phyloP scores from a whole-genome alignment of 35 echinoderm and acorn worm genomes.

The Ptychodera flava region DNA sequence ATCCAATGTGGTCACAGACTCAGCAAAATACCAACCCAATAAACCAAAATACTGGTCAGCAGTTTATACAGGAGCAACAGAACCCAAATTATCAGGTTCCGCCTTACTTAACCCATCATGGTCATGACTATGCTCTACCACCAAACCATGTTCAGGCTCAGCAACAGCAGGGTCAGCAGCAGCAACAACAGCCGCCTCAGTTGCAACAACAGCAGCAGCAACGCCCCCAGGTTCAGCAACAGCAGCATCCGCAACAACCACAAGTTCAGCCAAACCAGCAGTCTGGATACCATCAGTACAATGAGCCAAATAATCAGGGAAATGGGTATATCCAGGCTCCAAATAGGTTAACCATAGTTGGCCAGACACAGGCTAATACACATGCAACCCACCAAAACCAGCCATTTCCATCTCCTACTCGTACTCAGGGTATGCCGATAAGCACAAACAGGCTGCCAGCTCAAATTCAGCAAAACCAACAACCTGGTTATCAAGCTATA shows the following conservation, averaged over 20 bases:
- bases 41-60: background rate
- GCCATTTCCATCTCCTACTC: background rate
- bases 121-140: background rate
- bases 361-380: background rate
- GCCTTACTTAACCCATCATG: background rate
- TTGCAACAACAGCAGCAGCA: slow-evolving; percentile 8
- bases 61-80: background rate
- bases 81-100: background rate
- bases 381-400: slow-evolving; percentile 3
- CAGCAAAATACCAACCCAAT: background rate
- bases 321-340: background rate
- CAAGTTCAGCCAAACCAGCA: slow-evolving; percentile 27
- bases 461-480: background rate
- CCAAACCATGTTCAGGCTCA: slow-evolving; percentile 17
- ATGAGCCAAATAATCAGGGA: background rate
- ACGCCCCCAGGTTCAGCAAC: slow-evolving; percentile 13
- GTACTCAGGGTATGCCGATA: background rate
- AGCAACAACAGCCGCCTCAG: slow-evolving; percentile 13
- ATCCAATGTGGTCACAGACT: background rate
- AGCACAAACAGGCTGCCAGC: background rate
- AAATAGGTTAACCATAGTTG: background rate
- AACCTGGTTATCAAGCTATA: background rate
- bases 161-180: slow-evolving; percentile 9
- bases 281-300: background rate
- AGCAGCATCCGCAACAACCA: slow-evolving; percentile 15